Evolutionary conservation across 2,888 invertebrate species (phyloP).

Genomic region (Tenthredo mesomela): DNA sequence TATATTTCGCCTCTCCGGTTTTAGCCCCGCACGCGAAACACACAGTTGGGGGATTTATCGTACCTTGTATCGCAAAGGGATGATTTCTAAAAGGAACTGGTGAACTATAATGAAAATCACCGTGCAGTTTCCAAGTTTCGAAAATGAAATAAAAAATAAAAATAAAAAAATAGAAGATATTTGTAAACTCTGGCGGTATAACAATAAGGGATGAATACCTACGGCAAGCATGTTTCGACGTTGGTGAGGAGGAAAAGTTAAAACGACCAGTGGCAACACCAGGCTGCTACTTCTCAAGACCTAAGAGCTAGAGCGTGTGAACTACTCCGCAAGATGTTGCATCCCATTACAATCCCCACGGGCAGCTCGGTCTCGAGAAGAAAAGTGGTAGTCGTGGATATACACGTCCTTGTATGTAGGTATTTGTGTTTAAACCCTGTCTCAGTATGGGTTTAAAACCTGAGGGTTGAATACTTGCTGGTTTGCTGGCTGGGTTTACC

Average conservation of each 20-base stretch:
- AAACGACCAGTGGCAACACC: conserved; percentile 43
- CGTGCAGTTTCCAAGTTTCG: background rate
- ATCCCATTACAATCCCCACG: conserved; percentile 72
- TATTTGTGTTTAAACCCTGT: conserved; percentile 54
- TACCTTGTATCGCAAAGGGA: background rate
- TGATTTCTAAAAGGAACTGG: background rate
- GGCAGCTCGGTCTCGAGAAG: conserved; percentile 45
- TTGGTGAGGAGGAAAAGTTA: conserved; percentile 18
- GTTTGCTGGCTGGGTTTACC: background rate
- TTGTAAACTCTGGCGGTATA: background rate
- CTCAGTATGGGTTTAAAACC: conserved; percentile 2
- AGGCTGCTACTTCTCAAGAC: conserved; percentile 31
- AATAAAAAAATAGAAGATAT: background rate
- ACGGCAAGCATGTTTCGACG: background rate
- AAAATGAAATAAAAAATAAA: background rate
- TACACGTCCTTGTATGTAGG: background rate
- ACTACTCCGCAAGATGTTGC: conserved; percentile 74
- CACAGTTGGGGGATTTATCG: background rate
- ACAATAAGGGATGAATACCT: conserved; percentile 9
- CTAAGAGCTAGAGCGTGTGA: conserved; percentile 64
- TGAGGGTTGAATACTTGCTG: background rate
- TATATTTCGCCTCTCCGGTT: background rate
- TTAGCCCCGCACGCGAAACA: conserved; percentile 3
- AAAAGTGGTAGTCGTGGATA: conserved; percentile 45
- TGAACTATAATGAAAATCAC: background rate